Evolutionary conservation across 2,797 vertebrate genomes (phyloP).

Genomic region (Sebastes umbrosus): DNA sequence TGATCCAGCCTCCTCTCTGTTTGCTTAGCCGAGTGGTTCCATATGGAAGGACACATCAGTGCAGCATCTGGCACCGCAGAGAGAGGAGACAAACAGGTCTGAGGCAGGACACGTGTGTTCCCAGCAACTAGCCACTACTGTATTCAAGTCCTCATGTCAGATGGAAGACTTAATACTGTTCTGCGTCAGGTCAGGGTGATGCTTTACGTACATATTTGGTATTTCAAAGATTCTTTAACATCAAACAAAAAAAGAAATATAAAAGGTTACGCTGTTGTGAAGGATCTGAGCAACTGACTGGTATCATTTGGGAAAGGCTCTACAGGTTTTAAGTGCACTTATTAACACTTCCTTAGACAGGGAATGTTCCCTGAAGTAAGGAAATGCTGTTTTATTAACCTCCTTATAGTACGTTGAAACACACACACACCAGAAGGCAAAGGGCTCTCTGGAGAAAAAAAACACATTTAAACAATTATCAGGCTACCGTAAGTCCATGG

Average conservation of each 20-base stretch:
- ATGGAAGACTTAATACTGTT: slow-evolving; percentile 17
- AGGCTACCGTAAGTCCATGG: slow-evolving; percentile 67
- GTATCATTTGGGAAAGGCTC: slow-evolving; percentile 46
- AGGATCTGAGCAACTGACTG: slow-evolving; percentile 24
- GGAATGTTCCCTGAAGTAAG: slow-evolving; percentile 73
- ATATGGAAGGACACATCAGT: slow-evolving; percentile 78
- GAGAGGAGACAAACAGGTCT: slow-evolving; percentile 66
- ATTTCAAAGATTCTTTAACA: background rate
- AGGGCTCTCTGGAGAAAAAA: slow-evolving; percentile 42
- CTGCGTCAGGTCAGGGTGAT: slow-evolving; percentile 11
- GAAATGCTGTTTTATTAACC: slow-evolving; percentile 70
- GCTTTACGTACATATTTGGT: background rate
- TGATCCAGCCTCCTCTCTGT: slow-evolving; percentile 78
- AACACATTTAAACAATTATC: slow-evolving; percentile 79
- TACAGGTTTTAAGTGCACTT: slow-evolving; percentile 60
- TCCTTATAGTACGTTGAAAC: slow-evolving; percentile 30
- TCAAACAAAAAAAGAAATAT: background rate
- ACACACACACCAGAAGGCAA: slow-evolving; percentile 32
- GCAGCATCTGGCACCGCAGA: slow-evolving; percentile 66
- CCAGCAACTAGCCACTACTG: slow-evolving; percentile 55
- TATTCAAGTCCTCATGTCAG: slow-evolving; percentile 39
- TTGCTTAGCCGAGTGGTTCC: slow-evolving; percentile 85
- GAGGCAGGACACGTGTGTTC: slow-evolving; percentile 49
- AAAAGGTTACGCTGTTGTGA: slow-evolving; percentile 28
- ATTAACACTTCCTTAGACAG: slow-evolving; percentile 73